Conservation (phyloP, 2,113 vertebrate species). For the Laticauda laticaudata region DNA sequence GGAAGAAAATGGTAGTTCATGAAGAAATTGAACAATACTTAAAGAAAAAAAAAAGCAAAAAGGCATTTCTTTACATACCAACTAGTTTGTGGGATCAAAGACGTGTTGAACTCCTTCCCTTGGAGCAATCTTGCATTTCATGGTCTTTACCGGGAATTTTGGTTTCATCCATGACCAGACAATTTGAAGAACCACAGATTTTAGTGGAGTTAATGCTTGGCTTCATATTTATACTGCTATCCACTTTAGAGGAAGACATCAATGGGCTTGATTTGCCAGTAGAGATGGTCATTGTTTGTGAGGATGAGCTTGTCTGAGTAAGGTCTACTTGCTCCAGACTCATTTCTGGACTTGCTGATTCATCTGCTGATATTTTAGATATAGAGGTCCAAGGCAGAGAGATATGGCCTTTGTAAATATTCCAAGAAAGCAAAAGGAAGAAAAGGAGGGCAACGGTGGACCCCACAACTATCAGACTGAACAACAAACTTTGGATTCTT, state of each 20-base stretch:
- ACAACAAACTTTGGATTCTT: constrained; percentile 14
- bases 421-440: constrained; percentile 65
- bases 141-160: neutral
- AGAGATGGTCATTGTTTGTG: rapidly evolving
- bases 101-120: neutral
- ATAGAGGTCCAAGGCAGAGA: constrained; percentile 33
- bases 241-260: neutral
- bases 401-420: constrained; percentile 66
- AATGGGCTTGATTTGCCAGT: neutral
- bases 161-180: neutral
- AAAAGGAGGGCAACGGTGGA: constrained; percentile 57
- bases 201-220: neutral
- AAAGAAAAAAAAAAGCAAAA: neutral
- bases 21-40: neutral
- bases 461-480: constrained; percentile 56
- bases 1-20: neutral
- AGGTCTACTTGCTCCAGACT: neutral
- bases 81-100: neutral
- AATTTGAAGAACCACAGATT: neutral
- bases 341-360: neutral
- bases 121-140: neutral
- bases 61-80: neutral
- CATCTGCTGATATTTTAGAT: neutral
- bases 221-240: rapidly evolving
- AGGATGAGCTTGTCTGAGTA: neutral